Conservation (phyloP, 2,888 invertebrate genomes). For the Mythimna vitellina region DNA sequence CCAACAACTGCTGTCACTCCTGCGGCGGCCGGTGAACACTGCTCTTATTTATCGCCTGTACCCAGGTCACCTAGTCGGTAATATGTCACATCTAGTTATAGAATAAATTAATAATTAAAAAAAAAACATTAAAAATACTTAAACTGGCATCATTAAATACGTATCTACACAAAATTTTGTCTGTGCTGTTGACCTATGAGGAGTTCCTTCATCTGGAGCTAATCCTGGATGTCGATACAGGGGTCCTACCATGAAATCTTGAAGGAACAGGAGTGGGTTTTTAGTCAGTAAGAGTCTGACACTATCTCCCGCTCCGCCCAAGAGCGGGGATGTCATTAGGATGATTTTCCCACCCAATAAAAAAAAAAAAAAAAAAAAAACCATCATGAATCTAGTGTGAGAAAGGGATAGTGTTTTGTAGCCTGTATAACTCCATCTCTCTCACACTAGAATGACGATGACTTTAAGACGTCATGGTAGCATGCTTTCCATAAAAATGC, state of each 20-base stretch:
- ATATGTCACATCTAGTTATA: not conserved
- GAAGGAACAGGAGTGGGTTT: no score
- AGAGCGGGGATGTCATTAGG: no score
- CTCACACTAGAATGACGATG: no score
- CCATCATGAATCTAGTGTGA: no score
- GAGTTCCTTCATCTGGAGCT: not conserved
- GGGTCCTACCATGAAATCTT: no score
- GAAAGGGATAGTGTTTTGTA: no score
- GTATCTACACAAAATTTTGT: not conserved
- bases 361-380: no score
- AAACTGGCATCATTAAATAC: not conserved
- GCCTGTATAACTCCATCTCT: no score
- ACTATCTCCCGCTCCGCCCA: no score
- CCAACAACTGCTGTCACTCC: slow-evolving; percentile 95
- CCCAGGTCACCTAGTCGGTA: not conserved
- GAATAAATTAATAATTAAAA: not conserved
- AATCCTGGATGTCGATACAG: not conserved
- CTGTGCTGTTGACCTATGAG: not conserved
- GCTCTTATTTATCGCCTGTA: not conserved
- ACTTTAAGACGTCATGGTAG: no score
- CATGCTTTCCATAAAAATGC: not conserved
- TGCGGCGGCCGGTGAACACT: slow-evolving; percentile 83
- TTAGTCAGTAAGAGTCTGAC: no score
- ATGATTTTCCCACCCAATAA: no score
- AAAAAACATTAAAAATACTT: not conserved